Evolutionary conservation across 35 echinoderm and acorn worm genomes (phyloP).

Genomic region (Apostichopus japonicus): DNA sequence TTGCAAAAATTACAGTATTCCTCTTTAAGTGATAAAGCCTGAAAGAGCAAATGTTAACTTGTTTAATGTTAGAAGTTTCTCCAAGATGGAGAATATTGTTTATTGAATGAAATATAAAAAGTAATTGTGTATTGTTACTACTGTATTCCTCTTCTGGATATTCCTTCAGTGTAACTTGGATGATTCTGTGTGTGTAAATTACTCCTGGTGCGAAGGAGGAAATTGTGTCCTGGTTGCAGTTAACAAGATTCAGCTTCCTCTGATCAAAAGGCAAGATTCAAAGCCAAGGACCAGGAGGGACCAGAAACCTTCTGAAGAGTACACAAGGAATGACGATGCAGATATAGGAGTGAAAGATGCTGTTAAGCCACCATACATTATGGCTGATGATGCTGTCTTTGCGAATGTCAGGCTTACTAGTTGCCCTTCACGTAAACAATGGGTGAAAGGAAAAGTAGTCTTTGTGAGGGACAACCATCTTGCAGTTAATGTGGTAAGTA

Average conservation of each 20-base stretch:
- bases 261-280: neutral
- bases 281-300: no score
- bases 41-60: no score
- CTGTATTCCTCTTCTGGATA: neutral
- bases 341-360: neutral
- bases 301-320: neutral
- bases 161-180: neutral
- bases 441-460: neutral
- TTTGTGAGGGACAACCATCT: neutral
- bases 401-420: neutral
- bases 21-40: no score
- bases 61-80: no score
- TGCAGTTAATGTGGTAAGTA: neutral
- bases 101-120: no score
- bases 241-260: neutral
- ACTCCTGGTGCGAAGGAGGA: neutral
- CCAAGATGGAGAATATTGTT: no score
- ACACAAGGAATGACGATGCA: neutral
- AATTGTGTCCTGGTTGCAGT: neutral
- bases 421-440: neutral
- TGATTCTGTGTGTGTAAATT: neutral
- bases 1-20: no score
- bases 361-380: neutral
- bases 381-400: neutral
- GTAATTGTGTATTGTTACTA: no score